Conservation (phyloP, 2,888 invertebrate genomes). For the Sminthurides aquaticus region DNA sequence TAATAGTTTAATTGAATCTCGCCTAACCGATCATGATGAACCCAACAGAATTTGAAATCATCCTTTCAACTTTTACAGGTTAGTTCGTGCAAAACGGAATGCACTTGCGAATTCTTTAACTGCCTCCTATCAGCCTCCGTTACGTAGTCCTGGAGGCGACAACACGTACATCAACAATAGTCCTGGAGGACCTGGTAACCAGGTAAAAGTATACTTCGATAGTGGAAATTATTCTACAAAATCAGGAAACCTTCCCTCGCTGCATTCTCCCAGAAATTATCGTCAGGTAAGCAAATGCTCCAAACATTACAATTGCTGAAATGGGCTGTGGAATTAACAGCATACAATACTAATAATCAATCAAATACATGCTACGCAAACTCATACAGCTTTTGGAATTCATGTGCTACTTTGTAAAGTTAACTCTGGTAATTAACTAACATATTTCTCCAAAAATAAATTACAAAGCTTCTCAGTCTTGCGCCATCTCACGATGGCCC, state of each 20-base stretch:
- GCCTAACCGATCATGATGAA: background rate
- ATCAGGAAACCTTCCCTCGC: slow-evolving; percentile 41
- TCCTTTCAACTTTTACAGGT: slow-evolving; percentile 19
- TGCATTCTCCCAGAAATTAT: slow-evolving; percentile 43
- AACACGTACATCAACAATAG: slow-evolving; percentile 31
- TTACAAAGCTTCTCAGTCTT: no score
- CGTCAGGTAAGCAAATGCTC: slow-evolving; percentile 42
- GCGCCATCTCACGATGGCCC: no score
- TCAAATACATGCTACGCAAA: background rate
- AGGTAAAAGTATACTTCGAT: slow-evolving; percentile 92
- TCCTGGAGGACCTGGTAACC: slow-evolving; percentile 51
- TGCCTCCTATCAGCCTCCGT: slow-evolving; percentile 36
- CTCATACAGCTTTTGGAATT: no score
- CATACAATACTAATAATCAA: no score
- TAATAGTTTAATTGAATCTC: background rate
- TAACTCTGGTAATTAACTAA: no score
- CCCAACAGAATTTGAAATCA: background rate
- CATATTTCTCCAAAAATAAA: no score
- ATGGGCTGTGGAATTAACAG: no score
- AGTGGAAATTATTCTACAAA: slow-evolving; percentile 57
- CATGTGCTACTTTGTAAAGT: no score
- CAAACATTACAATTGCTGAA: no score
- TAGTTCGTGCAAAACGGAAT: slow-evolving; percentile 38
- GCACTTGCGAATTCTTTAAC: slow-evolving; percentile 26
- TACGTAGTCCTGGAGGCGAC: slow-evolving; percentile 29